A percentile compares a stretch with the other conserved stretches of the same genome.
phyloP scores from a whole-genome alignment of 1,140 invertebrate species.

The Asbolus verrucosus region DNA sequence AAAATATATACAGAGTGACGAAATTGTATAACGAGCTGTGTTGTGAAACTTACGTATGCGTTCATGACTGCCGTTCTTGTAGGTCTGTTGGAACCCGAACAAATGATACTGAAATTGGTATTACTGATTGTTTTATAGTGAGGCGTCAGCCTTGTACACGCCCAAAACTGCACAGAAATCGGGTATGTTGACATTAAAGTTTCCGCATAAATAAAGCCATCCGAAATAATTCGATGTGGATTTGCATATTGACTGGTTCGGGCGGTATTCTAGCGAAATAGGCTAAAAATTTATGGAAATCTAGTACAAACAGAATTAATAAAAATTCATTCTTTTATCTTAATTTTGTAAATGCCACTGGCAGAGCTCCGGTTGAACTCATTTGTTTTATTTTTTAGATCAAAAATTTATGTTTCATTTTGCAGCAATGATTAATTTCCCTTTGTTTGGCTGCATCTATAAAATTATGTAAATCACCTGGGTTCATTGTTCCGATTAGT shows the following conservation, averaged over 20 bases:
- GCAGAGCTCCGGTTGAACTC: too few relatives aligned
- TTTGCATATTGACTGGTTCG: slow-evolving; percentile 41
- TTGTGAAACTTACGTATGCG: slow-evolving; percentile 5
- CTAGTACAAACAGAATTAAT: not conserved
- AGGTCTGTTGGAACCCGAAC: not conserved
- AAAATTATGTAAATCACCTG: slow-evolving; percentile 27
- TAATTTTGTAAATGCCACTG: not conserved
- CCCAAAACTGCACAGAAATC: slow-evolving; percentile 36
- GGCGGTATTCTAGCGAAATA: not conserved
- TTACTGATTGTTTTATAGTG: slow-evolving; percentile 37
- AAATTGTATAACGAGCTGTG: slow-evolving; percentile 2
- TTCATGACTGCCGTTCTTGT: slow-evolving; percentile 16
- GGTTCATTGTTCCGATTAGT: slow-evolving; percentile 12
- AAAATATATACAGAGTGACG: slow-evolving; percentile 4
- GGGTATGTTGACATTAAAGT: slow-evolving; percentile 35
- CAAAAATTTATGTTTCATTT: too few relatives aligned
- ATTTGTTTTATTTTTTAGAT: too few relatives aligned
- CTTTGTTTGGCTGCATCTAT: not conserved
- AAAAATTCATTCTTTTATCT: slow-evolving; percentile 2
- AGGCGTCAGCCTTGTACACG: slow-evolving; percentile 36
- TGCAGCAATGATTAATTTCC: not conserved
- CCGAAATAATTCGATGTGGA: slow-evolving; percentile 21
- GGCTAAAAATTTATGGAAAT: slow-evolving; percentile 37
- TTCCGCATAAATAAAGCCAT: slow-evolving; percentile 36
- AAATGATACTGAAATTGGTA: slow-evolving; percentile 23